phyloP scores from a whole-genome alignment of 1,140 invertebrate genomes.

The Manduca sexta region DNA sequence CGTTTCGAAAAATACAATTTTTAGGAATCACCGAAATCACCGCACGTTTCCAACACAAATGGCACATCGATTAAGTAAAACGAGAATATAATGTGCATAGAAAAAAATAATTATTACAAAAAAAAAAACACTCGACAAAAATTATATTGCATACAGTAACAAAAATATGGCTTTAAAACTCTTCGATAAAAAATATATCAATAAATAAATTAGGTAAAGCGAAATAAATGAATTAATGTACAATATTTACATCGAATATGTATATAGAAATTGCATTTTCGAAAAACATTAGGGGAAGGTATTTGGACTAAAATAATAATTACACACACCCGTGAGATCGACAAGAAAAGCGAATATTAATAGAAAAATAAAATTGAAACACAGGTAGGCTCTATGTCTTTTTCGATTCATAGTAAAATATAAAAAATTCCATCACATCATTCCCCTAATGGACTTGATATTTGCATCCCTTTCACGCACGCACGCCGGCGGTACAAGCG shows the following conservation, averaged over 20 bases:
- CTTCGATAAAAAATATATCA: slow-evolving; percentile 54
- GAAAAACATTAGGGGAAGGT: slow-evolving; percentile 41
- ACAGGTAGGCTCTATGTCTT: slow-evolving; percentile 57
- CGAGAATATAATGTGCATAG: slow-evolving; percentile 22
- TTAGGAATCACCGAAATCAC: slow-evolving; percentile 48
- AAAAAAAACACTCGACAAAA: slow-evolving; percentile 32
- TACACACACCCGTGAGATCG: slow-evolving; percentile 35
- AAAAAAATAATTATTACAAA: slow-evolving; percentile 31
- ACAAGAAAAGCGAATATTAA: slow-evolving; percentile 40
- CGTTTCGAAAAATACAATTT: slow-evolving; percentile 18
- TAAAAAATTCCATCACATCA: slow-evolving; percentile 64
- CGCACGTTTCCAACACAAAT: slow-evolving; percentile 39
- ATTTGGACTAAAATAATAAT: slow-evolving; percentile 11
- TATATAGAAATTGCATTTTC: slow-evolving; percentile 53
- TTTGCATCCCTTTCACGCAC: slow-evolving; percentile 30
- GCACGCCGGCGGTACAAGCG: slow-evolving; percentile 9
- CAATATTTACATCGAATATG: slow-evolving; percentile 70
- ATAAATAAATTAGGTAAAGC: slow-evolving; percentile 63
- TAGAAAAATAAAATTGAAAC: slow-evolving; percentile 49
- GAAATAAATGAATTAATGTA: slow-evolving; percentile 59
- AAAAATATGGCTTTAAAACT: slow-evolving; percentile 63
- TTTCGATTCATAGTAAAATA: slow-evolving; percentile 69
- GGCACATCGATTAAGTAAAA: slow-evolving; percentile 33
- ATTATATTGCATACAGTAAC: slow-evolving; percentile 47
- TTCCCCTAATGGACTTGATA: slow-evolving; percentile 67